These are phyloP conservation scores for Platysternon megacephalum DNA, from an alignment of 2,113 vertebrate genomes.

Conservation along the genomic window DNA sequence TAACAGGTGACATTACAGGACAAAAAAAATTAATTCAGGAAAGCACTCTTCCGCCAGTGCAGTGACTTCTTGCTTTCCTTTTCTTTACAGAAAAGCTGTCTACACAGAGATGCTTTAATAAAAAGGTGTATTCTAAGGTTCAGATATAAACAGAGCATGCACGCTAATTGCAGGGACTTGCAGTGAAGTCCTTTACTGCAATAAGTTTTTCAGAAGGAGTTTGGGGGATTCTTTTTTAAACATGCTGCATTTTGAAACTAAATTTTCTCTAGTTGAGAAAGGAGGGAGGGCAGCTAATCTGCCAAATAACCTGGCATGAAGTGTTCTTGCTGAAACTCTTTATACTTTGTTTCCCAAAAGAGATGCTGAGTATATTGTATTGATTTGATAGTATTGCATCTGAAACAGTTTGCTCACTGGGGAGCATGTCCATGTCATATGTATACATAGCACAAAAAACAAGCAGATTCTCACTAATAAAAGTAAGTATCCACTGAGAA, in stretches of 20 bases:
- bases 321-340: not conserved
- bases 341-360: constrained; percentile 38
- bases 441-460: constrained; percentile 42
- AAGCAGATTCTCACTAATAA: constrained; percentile 42
- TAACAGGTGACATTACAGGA: not conserved
- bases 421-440: constrained; percentile 25
- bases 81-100: not conserved
- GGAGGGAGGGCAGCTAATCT: constrained; percentile 58
- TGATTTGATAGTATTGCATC: constrained; percentile 63
- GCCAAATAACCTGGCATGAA: constrained; percentile 43
- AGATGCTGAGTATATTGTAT: constrained; percentile 61
- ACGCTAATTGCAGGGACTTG: not conserved
- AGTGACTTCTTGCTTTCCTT: not conserved
- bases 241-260: constrained; percentile 49
- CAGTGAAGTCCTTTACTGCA: not conserved
- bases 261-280: constrained; percentile 38
- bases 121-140: not conserved
- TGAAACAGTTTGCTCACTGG: constrained; percentile 64
- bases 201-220: not conserved
- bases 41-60: not conserved
- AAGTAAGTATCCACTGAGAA: constrained; percentile 29
- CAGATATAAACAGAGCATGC: not conserved
- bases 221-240: constrained; percentile 24
- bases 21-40: not conserved
- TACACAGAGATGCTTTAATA: not conserved